Evolutionary conservation across 2,113 vertebrate genomes (phyloP).

Genomic region (Hiodon alosoides): DNA sequence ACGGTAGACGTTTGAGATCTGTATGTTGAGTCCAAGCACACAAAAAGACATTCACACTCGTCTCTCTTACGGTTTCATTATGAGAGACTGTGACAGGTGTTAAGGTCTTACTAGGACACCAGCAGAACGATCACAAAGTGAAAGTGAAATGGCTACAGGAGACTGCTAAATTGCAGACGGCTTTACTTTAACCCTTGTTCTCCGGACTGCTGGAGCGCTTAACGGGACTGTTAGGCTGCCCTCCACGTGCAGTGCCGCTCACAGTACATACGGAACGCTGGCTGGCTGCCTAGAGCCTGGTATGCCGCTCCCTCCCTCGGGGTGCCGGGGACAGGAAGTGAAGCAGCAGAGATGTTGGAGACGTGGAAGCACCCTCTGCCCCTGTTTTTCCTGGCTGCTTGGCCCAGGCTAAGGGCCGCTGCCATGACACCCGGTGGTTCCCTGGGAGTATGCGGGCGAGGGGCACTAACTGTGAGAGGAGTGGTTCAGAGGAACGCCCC

Average conservation of each 20-base stretch:
- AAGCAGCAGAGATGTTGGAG: conserved; percentile 21
- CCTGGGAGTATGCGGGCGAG: conserved; percentile 6
- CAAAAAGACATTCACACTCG: too few relatives aligned
- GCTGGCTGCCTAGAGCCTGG: not conserved
- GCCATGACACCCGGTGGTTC: conserved; percentile 5
- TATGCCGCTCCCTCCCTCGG: too few relatives aligned
- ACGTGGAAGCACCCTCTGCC: conserved; percentile 23
- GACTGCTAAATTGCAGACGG: too few relatives aligned
- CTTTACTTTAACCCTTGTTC: not conserved
- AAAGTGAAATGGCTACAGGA: too few relatives aligned
- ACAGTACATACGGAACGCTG: conserved; percentile 6
- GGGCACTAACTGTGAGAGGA: conserved; percentile 7
- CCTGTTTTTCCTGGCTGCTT: conserved; percentile 55
- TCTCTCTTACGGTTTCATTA: too few relatives aligned
- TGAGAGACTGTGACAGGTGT: too few relatives aligned
- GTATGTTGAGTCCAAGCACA: too few relatives aligned
- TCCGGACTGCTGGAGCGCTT: not conserved
- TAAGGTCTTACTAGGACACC: too few relatives aligned
- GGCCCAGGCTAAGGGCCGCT: conserved; percentile 52
- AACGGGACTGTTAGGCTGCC: not conserved
- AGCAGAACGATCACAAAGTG: too few relatives aligned
- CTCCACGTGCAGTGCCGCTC: conserved; percentile 1
- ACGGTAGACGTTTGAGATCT: not conserved
- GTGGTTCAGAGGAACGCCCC: not conserved
- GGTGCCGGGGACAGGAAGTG: conserved; percentile 19